Evolutionary conservation across 2,113 vertebrate genomes (phyloP), one percentile per base, ranked within the genome.

Genomic region (Halichoeres trimaculatus): DNA sequence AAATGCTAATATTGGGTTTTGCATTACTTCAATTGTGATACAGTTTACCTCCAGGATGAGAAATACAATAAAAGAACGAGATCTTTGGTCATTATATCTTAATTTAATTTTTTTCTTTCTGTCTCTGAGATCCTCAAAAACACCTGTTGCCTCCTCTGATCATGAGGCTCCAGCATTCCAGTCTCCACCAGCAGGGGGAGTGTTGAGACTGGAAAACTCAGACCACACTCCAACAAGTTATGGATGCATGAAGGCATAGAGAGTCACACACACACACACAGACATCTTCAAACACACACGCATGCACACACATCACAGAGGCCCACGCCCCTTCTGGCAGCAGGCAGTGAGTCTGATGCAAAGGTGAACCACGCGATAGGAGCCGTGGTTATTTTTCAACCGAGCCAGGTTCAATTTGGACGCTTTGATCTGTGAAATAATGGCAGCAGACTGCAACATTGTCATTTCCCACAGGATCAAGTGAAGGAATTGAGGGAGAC

Each of bases 351-450:
- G 65, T 59, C 66, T 66, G 84, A 78, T 59, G 82, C 69, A 67
- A 86, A 83, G 78, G 75, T 82, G 80, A 88, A 24, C 6, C 23
- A 56, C 5, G 53, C 17, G 38, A 83, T 69, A 70, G 57, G 53
- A 67, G 50, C 68, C 24, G 2, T 0, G 24, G 38, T 65, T 73
- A n/a, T 66, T 54, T 70, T 74, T 55, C 77, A 78, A 69, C 60
- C 67, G 19, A 87, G 74, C 40, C 70, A 56, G 73, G 78, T 88
- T 83, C 83, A 84, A 72, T 92, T 87, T 78, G 60, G 84, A 70
- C 5, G 52, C 88, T 89, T 85, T 88, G 83, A 91, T 91, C 59
- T 90, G 84, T 89, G 85, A 85, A 89, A 89, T 78, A 91, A 89
- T 74, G 70, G 69, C 81, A 79, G 74, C 81, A 45, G 72, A 87